Percentiles rank a stretch among this genome's conserved stretches.
phyloP scores from a whole-genome alignment of 2,797 vertebrate genomes.

The Xenentodon cancila region DNA sequence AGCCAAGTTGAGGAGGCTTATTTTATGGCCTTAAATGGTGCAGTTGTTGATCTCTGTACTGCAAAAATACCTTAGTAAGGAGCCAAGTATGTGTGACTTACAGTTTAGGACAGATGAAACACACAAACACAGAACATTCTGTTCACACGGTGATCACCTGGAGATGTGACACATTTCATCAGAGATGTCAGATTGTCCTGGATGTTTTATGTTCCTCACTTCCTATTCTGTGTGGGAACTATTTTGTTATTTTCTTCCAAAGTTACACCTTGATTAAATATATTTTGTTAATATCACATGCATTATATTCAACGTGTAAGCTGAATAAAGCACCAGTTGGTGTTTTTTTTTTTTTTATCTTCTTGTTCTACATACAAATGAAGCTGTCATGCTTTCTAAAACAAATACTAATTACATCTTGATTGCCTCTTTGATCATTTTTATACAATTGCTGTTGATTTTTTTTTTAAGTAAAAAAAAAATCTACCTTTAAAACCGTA shows the following conservation, averaged over 20 bases:
- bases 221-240: constrained; percentile 2
- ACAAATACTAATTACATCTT: no score
- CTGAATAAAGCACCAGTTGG: no score
- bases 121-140: constrained; percentile 46
- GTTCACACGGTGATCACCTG: constrained; percentile 38
- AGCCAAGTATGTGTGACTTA: constrained; percentile 45
- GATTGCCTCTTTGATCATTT: no score
- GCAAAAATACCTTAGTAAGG: constrained; percentile 46
- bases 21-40: constrained; percentile 47
- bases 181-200: constrained; percentile 17
- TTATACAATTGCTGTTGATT: no score
- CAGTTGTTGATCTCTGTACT: constrained; percentile 41
- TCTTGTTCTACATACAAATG: no score
- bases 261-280: constrained; percentile 7
- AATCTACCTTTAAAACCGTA: no score
- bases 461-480: no score
- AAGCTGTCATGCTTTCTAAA: no score
- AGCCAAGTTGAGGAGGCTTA: constrained; percentile 8
- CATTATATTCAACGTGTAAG: neutral
- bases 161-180: constrained; percentile 8
- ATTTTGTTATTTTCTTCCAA: neutral
- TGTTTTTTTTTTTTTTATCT: no score
- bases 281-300: neutral
- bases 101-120: constrained; percentile 30
- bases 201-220: constrained; percentile 20